Evolutionary conservation across 2,888 invertebrate species (phyloP), one percentile per base, ranked within the genome.

Genomic region (Vanessa cardui): DNA sequence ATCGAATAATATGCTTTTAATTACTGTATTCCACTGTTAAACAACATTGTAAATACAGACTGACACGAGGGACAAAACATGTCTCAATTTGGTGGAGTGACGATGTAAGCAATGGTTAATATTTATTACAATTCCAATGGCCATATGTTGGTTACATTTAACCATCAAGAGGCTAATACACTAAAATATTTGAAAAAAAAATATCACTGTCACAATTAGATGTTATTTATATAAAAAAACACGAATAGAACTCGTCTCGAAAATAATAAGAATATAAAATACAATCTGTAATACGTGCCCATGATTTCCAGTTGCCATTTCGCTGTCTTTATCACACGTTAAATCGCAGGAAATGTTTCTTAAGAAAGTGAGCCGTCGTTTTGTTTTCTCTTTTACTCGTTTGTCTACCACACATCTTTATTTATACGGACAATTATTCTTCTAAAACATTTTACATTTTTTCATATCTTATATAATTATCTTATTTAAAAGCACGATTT

Each of bases 241-340:
- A 12, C 12, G 12, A 4, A 39, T 9, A 39, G 4, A 12, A 39
- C 12, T 52, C 1, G 1, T 6, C 21, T 26, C 21, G 12, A 15
- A 52, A 26, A 52, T 33, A 56, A 33, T n/a, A n/a, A 12, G 7
- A 56, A 31, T 39, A 33, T 33, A 56, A 54, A 56, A 56, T n/a
- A 39, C 8, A 39, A 39, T n/a, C 9, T 54, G 26, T 54, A 56
- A 39, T 56, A 39, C 18, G 18, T 56, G 18, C n/a, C 33, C n/a
- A 33, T 33, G 31, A 18, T n/a, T 39, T 18, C 18, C 18, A 18
- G 56, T 39, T 56, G 26, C 20, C 56, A 12, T 39, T 56, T 18
- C 33, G 18, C 8, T 56, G 33, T 56, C 56, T 56, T 39, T 56
- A 56, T 56, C 56, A 9, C n/a, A 18, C 18, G 33, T 18, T 56